Percentiles rank a stretch among this genome's conserved stretches.
Evolutionary conservation across 2,888 invertebrate species (phyloP).

Genomic region (Agrotis exclamationis): DNA sequence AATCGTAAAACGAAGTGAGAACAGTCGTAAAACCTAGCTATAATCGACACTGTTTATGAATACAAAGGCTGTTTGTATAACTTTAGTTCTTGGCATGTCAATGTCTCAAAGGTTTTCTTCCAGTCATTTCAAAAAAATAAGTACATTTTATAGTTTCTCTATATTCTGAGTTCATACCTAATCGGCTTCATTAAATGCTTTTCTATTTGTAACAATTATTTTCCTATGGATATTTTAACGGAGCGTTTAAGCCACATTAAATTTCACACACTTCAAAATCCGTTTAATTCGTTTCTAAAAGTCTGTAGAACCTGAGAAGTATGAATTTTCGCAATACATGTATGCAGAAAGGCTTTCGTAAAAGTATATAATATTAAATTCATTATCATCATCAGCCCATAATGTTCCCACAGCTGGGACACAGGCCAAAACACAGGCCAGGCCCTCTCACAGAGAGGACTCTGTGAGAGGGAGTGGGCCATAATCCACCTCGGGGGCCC

Average conservation of each 20-base stretch:
- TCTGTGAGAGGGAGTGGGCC: too few relatives aligned
- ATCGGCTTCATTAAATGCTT: background rate
- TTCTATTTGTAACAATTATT: background rate
- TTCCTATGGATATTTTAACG: background rate
- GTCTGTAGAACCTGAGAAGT: background rate
- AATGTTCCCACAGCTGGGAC: too few relatives aligned
- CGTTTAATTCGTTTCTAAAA: too few relatives aligned
- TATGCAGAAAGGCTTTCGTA: background rate
- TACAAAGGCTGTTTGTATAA: conserved; percentile 42
- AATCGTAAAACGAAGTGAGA: conserved; percentile 55
- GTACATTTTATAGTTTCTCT: too few relatives aligned
- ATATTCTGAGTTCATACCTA: background rate
- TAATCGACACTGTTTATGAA: conserved; percentile 38
- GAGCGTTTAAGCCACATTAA: background rate
- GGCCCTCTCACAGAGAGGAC: too few relatives aligned
- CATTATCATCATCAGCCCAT: too few relatives aligned
- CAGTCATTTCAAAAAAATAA: background rate
- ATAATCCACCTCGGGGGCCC: too few relatives aligned
- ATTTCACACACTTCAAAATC: too few relatives aligned
- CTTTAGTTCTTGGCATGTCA: conserved; percentile 23
- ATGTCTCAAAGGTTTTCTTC: conserved; percentile 34
- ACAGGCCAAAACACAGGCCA: too few relatives aligned
- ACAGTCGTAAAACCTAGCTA: conserved; percentile 50
- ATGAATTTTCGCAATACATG: background rate
- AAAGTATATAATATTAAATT: too few relatives aligned